These are phyloP conservation scores for Chlorops oryzae DNA, from an alignment of 1,140 invertebrate species.

Conservation along the genomic window DNA sequence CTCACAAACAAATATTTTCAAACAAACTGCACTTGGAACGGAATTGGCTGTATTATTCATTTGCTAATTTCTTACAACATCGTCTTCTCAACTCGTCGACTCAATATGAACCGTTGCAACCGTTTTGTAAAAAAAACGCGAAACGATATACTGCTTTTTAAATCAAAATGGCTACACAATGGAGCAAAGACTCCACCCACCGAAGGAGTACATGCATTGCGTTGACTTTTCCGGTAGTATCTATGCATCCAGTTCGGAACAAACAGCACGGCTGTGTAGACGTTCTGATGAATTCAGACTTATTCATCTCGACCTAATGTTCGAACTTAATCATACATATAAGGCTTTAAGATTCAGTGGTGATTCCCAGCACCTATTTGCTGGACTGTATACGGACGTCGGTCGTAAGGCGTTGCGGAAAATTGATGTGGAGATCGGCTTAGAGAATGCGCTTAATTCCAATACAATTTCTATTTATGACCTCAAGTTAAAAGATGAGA, in stretches of 20 bases:
- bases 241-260: slow-evolving; percentile 33
- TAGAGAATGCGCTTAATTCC: slow-evolving; percentile 27
- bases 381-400: slow-evolving; percentile 31
- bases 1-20: slow-evolving; percentile 35
- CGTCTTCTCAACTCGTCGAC: slow-evolving; percentile 18
- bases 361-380: slow-evolving; percentile 29
- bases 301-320: slow-evolving; percentile 28
- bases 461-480: slow-evolving; percentile 52
- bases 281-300: slow-evolving; percentile 33
- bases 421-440: slow-evolving; percentile 37
- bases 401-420: slow-evolving; percentile 25
- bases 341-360: slow-evolving; percentile 31
- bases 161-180: slow-evolving; percentile 19
- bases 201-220: slow-evolving; percentile 31
- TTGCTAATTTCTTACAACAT: slow-evolving; percentile 29
- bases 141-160: slow-evolving; percentile 39
- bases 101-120: slow-evolving; percentile 29
- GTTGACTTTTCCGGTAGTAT: slow-evolving; percentile 32
- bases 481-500: slow-evolving; percentile 57
- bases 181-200: slow-evolving; percentile 30
- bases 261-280: slow-evolving; percentile 32
- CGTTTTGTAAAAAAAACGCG: slow-evolving; percentile 31
- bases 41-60: slow-evolving; percentile 30
- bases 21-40: slow-evolving; percentile 33
- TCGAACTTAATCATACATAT: slow-evolving; percentile 20